Conservation (phyloP, 2,113 vertebrate species). For the Phrynosoma blainvillii region DNA sequence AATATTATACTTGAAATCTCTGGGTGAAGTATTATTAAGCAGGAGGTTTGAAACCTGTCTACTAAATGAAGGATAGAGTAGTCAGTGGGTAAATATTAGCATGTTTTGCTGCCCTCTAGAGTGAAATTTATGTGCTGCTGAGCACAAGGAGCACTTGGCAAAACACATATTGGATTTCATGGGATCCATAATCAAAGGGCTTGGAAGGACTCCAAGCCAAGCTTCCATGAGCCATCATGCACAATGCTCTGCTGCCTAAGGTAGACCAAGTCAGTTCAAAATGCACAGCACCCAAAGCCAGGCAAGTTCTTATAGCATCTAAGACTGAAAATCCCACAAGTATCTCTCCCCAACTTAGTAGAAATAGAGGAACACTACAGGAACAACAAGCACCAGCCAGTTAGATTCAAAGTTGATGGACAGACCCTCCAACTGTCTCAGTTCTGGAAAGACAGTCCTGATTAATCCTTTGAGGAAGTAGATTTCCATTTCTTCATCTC, state of each 20-base stretch:
- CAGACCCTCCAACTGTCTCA: too few relatives aligned
- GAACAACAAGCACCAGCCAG: too few relatives aligned
- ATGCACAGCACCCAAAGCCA: too few relatives aligned
- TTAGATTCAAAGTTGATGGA: too few relatives aligned
- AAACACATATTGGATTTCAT: neutral
- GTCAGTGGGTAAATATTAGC: neutral
- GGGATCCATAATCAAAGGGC: neutral
- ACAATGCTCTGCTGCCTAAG: neutral
- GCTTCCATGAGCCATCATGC: neutral
- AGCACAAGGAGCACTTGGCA: neutral
- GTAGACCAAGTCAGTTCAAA: too few relatives aligned
- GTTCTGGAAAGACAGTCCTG: too few relatives aligned
- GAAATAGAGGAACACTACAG: too few relatives aligned
- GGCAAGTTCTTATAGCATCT: too few relatives aligned
- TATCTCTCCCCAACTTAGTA: too few relatives aligned
- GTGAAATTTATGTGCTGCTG: neutral
- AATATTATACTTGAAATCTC: neutral
- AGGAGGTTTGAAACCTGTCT: neutral
- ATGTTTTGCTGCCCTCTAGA: conserved; percentile 1
- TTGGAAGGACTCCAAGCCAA: neutral
- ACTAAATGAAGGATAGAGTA: neutral
- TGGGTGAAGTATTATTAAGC: neutral
- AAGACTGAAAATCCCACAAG: too few relatives aligned
- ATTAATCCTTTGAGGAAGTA: too few relatives aligned
- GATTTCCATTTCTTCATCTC: too few relatives aligned